Evolutionary conservation across 2,888 invertebrate species (phyloP).

Genomic region (Chaetogeoica ovagalla): DNA sequence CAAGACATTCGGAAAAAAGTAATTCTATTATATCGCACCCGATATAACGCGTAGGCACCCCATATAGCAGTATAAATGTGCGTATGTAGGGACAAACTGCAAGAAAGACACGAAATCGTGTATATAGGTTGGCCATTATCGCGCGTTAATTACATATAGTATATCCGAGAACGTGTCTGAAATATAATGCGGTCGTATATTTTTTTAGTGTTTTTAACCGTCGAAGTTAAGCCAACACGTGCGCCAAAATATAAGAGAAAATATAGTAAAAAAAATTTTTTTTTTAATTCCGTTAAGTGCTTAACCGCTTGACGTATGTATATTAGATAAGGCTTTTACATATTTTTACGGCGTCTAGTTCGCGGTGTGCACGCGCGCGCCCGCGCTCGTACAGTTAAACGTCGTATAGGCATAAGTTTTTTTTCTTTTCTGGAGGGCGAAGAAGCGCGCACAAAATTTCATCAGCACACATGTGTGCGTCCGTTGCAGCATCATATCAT

Average conservation of each 20-base stretch:
- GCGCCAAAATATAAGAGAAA: constrained; percentile 11
- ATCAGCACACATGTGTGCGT: constrained; percentile 24
- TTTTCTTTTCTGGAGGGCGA: constrained; percentile 10
- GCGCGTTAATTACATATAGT: background rate
- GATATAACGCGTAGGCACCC: too few species aligned
- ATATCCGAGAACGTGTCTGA: too few species aligned
- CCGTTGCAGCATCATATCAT: constrained; percentile 22
- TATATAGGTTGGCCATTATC: background rate
- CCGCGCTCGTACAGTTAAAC: background rate
- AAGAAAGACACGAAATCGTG: background rate
- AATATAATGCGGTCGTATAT: background rate
- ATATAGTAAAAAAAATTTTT: too few species aligned
- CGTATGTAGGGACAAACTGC: too few species aligned
- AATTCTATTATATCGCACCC: too few species aligned
- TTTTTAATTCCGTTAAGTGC: constrained; percentile 14
- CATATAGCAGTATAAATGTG: too few species aligned
- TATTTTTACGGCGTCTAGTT: background rate
- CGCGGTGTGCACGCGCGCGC: too few species aligned
- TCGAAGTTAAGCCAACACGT: constrained; percentile 32
- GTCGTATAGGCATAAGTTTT: background rate
- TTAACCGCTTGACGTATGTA: constrained; percentile 1
- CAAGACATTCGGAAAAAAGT: too few species aligned
- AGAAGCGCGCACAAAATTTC: constrained; percentile 31
- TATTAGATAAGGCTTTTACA: background rate
- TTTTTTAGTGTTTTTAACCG: constrained; percentile 7